Percentiles rank a stretch among this genome's conserved stretches.
These are phyloP conservation scores for Rhamnusium bicolor DNA, from an alignment of 2,888 invertebrate species.

Conservation along the genomic window DNA sequence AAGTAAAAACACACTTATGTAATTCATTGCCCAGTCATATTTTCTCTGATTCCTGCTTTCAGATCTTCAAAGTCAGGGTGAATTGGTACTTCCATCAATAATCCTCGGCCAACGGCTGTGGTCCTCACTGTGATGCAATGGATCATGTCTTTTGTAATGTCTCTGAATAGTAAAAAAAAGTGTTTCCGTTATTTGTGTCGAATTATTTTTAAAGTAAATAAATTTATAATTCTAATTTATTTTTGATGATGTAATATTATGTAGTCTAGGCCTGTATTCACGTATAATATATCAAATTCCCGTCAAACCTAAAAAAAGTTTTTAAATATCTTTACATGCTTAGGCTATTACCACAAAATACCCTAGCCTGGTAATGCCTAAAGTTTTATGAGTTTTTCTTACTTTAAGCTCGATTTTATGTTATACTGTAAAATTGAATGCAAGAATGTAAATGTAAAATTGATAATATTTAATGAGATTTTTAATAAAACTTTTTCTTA, in stretches of 20 bases:
- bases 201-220: too few species aligned
- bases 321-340: neutral
- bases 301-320: neutral
- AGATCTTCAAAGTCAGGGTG: too few species aligned
- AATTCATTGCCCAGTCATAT: too few species aligned
- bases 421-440: neutral
- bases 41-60: too few species aligned
- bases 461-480: neutral
- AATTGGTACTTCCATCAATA: too few species aligned
- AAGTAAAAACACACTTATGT: too few species aligned
- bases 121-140: too few species aligned
- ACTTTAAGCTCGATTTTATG: neutral
- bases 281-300: neutral
- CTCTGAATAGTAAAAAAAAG: too few species aligned
- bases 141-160: too few species aligned
- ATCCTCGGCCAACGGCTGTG: too few species aligned
- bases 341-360: neutral
- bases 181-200: too few species aligned
- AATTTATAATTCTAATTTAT: too few species aligned
- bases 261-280: neutral
- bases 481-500: neutral
- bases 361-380: neutral
- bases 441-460: neutral
- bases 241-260: neutral
- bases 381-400: constrained; percentile 20